A percentile compares a stretch with the other conserved stretches of the same genome.
Conservation (phyloP, 2,888 invertebrate species). For the Phorcus lineatus region DNA sequence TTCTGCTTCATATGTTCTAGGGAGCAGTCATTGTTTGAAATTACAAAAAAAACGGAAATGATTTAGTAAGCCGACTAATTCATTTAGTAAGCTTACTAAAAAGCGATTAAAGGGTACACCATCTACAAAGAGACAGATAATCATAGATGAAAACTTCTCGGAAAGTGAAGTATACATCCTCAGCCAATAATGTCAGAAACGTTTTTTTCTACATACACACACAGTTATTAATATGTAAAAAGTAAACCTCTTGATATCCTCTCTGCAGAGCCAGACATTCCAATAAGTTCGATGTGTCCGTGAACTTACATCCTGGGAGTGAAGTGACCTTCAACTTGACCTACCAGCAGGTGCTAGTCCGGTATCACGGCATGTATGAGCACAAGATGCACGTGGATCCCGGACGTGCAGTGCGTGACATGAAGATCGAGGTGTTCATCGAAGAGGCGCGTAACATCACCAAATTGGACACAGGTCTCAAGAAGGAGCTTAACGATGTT, state of each 20-base stretch:
- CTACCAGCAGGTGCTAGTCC: slow-evolving; percentile 84
- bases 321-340: slow-evolving; percentile 83
- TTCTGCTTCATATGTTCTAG: no score
- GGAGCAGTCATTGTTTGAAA: no score
- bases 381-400: slow-evolving; percentile 83
- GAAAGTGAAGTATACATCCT: no score
- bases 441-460: slow-evolving; percentile 80
- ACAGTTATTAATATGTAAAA: no score
- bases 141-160: no score
- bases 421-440: slow-evolving; percentile 82
- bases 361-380: slow-evolving; percentile 82
- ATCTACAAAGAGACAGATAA: no score
- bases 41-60: no score
- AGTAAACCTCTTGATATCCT: neutral
- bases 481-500: neutral
- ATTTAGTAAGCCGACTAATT: no score
- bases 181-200: no score
- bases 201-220: no score
- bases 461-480: slow-evolving; percentile 49
- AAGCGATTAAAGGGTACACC: no score
- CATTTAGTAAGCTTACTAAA: no score
- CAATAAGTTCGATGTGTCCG: slow-evolving; percentile 75
- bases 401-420: slow-evolving; percentile 81
- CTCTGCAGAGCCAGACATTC: slow-evolving; percentile 62
- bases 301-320: slow-evolving; percentile 82